Conservation (phyloP, 35 echinoderm and acorn worm genomes). For the Anneissia japonica region DNA sequence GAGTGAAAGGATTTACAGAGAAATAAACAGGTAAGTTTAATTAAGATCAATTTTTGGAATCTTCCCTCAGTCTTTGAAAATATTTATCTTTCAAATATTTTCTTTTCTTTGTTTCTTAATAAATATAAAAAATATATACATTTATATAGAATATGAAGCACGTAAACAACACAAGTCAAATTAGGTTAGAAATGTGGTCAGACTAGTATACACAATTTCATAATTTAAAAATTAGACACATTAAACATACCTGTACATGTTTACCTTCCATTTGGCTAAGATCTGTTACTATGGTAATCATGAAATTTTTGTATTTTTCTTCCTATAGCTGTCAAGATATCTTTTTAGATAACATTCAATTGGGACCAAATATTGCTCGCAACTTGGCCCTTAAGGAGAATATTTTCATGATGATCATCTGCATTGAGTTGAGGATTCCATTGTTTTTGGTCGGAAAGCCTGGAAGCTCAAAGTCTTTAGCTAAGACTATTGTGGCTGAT, state of each 20-base stretch:
- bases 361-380: conserved; percentile 2
- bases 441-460: conserved; percentile 30
- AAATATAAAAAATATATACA: too few relatives aligned
- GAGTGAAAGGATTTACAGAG: neutral
- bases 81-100: too few relatives aligned
- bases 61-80: too few relatives aligned
- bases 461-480: conserved; percentile 27
- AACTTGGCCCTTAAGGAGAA: conserved; percentile 24
- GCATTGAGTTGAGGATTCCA: conserved; percentile 16
- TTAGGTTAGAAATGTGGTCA: too few relatives aligned
- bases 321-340: conserved; percentile 18
- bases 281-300: neutral
- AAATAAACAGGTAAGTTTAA: conserved; percentile 22
- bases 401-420: conserved; percentile 24
- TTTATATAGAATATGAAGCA: too few relatives aligned
- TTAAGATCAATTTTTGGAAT: neutral
- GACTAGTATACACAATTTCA: too few relatives aligned
- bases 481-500: conserved; percentile 13
- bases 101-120: too few relatives aligned
- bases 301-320: neutral
- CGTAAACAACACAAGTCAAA: too few relatives aligned
- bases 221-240: too few relatives aligned
- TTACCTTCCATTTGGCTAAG: neutral
- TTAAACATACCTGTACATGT: too few relatives aligned
- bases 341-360: neutral